phyloP scores from a whole-genome alignment of 2,113 vertebrate species.

The Bubo blakistoni region DNA sequence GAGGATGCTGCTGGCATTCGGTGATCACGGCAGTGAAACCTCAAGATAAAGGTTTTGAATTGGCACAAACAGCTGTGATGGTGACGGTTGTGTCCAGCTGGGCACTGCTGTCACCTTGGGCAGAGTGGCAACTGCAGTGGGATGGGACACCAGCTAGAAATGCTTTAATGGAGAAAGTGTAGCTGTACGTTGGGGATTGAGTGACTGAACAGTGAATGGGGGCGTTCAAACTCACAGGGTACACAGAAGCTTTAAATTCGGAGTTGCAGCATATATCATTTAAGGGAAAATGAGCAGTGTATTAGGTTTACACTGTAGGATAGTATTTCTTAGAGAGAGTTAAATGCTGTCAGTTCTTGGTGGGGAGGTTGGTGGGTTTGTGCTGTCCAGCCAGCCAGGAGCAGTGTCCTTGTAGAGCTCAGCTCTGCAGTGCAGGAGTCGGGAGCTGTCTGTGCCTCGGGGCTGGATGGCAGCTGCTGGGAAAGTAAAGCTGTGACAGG shows the following conservation, averaged over 20 bases:
- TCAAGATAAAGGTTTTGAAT: neutral
- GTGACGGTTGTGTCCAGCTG: too few species aligned
- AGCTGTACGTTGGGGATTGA: neutral
- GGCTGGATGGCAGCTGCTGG: neutral
- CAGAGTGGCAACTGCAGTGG: rapidly evolving
- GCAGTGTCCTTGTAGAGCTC: too few species aligned
- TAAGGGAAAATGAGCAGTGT: neutral
- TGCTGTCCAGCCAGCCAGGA: rapidly evolving
- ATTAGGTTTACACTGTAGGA: neutral
- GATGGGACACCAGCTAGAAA: neutral
- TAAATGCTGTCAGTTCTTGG: neutral
- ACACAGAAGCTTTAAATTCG: neutral
- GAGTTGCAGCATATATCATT: neutral
- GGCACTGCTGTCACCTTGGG: too few species aligned
- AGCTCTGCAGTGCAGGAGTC: rapidly evolving
- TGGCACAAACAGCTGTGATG: neutral
- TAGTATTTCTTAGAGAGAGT: neutral
- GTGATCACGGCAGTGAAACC: neutral
- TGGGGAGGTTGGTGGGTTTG: neutral
- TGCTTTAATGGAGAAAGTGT: neutral
- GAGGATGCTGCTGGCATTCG: neutral
- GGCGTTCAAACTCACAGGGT: neutral
- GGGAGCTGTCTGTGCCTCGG: rapidly evolving
- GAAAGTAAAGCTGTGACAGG: neutral
- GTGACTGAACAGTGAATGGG: rapidly evolving